Evolutionary conservation across 2,888 invertebrate genomes (phyloP).

Genomic region (Digitonthophagus gazella): DNA sequence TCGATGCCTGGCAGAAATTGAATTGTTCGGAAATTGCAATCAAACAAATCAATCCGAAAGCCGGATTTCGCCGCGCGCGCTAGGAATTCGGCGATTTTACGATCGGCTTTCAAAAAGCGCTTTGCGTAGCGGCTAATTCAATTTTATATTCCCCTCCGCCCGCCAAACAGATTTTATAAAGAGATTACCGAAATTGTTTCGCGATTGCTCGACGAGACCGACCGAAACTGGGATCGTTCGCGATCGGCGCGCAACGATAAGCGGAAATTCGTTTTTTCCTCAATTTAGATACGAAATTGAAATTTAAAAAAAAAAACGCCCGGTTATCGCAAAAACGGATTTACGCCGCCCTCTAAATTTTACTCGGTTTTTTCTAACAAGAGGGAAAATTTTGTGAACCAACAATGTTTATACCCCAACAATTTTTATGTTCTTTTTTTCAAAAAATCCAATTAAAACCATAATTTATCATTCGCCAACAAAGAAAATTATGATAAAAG

Average conservation of each 20-base stretch:
- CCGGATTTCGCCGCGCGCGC: not conserved
- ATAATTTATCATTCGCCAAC: too few species aligned
- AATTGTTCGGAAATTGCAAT: not conserved
- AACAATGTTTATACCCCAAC: not conserved
- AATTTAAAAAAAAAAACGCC: not conserved
- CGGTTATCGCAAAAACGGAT: not conserved
- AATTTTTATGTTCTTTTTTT: too few species aligned
- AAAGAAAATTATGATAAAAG: too few species aligned
- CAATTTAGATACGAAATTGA: slow-evolving; percentile 2
- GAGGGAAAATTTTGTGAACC: not conserved
- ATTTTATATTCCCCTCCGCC: slow-evolving; percentile 4
- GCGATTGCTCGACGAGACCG: not conserved
- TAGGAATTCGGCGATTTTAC: not conserved
- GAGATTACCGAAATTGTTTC: slow-evolving; percentile 9
- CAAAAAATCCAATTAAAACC: too few species aligned
- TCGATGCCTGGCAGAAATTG: not conserved
- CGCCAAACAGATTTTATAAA: slow-evolving; percentile 4
- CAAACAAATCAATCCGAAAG: not conserved
- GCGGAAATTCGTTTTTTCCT: not conserved
- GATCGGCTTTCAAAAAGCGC: slow-evolving; percentile 1
- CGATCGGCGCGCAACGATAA: not conserved
- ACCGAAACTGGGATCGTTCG: not conserved
- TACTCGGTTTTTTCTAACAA: not conserved
- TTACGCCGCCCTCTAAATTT: not conserved
- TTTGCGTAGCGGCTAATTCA: slow-evolving; percentile 6